Evolutionary conservation across 2,113 vertebrate species (phyloP), one percentile per base, ranked within the genome.

Genomic region (Nothoprocta perdicaria): DNA sequence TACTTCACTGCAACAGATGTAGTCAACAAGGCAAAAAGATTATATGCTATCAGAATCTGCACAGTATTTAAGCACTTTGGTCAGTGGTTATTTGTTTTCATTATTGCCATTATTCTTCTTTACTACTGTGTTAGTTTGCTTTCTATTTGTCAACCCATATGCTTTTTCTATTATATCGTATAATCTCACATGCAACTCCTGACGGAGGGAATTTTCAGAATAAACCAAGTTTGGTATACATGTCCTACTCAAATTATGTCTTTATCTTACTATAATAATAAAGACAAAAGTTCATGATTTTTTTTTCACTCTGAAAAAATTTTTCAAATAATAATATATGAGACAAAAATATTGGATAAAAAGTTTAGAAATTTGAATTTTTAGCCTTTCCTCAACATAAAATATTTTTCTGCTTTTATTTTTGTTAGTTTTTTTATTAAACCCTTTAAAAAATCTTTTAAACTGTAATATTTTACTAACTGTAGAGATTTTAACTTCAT

Each of bases 31-130:
- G 4, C 10, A 40, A 24, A 45, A 9, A 69, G 4, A 29, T 33
- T 14, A 58, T 27, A 38, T 0, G 0, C 9, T 80, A 33, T 35
- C 14, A 85, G 48, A 76, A 92, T 65, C 14, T 1, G 0, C 27
- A 17, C 1, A 1, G 26, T 26, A 80, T 55, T 80, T 43, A 50
- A 80, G 31, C 4, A 26, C 26, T 84, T 85, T 50, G 5, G 26
- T 14, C 41, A 14, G 26, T 8, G 79, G 31, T 19, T 35, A 26
- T 38, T 14, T 52, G 1, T 21, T 79, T 31, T 35, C 29, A 61
- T 29, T 41, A 41, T 43, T 40, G 45, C 60, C 14, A 38, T 2
- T 24, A 26, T 69, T 66, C 78, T 62, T 57, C 24, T 31, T 65
- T 69, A 46, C 8, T 12, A 41, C 45, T 58, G 12, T 21, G 76